A percentile compares a stretch with the other conserved stretches of the same genome.
Conservation (phyloP, 2,797 vertebrate genomes). For the Sternotherus odoratus region DNA sequence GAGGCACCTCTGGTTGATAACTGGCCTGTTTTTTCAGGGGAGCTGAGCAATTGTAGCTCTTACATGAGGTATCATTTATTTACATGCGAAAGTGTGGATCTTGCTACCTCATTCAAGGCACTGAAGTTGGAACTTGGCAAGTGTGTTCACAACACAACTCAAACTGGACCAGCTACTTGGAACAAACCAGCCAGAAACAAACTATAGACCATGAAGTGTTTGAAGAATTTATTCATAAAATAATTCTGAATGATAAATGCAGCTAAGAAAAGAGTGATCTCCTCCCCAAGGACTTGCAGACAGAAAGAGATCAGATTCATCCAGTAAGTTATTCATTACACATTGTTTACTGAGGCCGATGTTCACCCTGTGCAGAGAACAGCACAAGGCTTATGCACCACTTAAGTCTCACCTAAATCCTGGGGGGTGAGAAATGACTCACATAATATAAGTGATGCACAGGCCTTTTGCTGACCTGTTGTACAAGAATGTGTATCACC, state of each 20-base stretch:
- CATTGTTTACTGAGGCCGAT: not conserved
- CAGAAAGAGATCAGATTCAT: not conserved
- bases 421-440: not conserved
- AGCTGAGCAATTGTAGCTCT: not conserved
- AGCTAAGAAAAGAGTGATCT: not conserved
- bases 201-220: not conserved
- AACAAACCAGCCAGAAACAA: not conserved
- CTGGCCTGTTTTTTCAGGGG: not conserved
- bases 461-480: not conserved
- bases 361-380: not conserved
- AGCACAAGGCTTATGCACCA: fast-evolving
- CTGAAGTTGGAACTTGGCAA: not conserved
- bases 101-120: not conserved
- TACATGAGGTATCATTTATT: not conserved
- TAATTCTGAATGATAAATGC: not conserved
- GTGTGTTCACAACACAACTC: not conserved
- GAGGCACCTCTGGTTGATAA: not conserved
- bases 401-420: not conserved
- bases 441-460: not conserved
- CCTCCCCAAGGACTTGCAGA: not conserved
- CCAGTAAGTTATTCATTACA: not conserved
- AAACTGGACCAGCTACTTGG: not conserved
- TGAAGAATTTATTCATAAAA: not conserved
- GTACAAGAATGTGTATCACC: not conserved
- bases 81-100: not conserved